Percentiles rank a stretch among this genome's conserved stretches.
These are phyloP conservation scores for Diachrysia chrysitis DNA, from an alignment of 2,888 invertebrate genomes.

Conservation along the genomic window DNA sequence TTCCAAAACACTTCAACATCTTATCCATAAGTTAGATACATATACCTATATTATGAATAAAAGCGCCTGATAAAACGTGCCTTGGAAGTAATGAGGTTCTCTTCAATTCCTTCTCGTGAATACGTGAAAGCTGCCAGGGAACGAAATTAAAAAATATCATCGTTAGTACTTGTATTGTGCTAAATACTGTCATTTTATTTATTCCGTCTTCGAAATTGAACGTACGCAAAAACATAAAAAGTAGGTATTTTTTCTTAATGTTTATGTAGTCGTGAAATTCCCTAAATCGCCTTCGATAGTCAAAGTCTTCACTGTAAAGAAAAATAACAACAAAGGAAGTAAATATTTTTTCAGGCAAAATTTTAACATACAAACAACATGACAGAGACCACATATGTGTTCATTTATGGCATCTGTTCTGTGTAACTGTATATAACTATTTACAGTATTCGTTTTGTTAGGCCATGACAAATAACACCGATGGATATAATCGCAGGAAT, in stretches of 20 bases:
- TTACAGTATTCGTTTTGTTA: not conserved
- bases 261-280: too few species aligned
- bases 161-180: not conserved
- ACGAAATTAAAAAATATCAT: not conserved
- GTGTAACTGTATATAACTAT: not conserved
- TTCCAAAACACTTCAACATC: too few species aligned
- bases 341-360: too few species aligned
- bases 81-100: not conserved
- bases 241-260: too few species aligned
- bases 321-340: too few species aligned
- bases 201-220: not conserved
- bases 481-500: not conserved
- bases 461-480: too few species aligned
- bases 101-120: not conserved
- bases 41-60: not conserved
- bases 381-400: too few species aligned
- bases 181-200: not conserved
- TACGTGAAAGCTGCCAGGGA: not conserved
- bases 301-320: too few species aligned
- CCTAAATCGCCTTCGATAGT: too few species aligned
- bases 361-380: too few species aligned
- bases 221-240: too few species aligned
- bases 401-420: not conserved
- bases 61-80: not conserved
- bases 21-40: not conserved